Base-by-base conservation (phyloP, 2,888 invertebrate species). In the Trissolcus japonicus region DNA sequence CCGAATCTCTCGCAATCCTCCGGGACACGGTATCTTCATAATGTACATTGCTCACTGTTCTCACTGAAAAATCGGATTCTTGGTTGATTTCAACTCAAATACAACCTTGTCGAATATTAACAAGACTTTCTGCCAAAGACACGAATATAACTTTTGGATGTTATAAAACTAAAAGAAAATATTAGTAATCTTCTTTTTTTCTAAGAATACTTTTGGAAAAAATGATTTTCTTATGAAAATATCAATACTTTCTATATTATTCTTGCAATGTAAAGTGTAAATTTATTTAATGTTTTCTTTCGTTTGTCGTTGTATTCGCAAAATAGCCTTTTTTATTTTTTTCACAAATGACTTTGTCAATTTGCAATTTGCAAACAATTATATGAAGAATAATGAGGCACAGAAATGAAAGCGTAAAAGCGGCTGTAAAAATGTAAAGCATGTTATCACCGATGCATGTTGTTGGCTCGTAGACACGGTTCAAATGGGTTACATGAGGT, bases 1-100 rank as follows among this genome's bases (percentile, higher is more conserved):
- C 78, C 71, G 67, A 69, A 76, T 72, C 60, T 75, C 74, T 65
- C 41, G 48, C 68, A 41, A 61, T 68, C 65, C 72, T 67, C 68
- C 57, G 78, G 65, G 68, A 75, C 75, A 62, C 54, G 14, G 50
- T 72, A 75, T 68, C 61, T 71, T 63, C 62, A 53, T 66, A 67
- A 75, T 57, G 59, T 78, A 61, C 57, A 66, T 65, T 66, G 65
- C 67, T 63, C 63, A 50, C 21, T 41, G 29, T 55, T 29, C 29
- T 41, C 46, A 35, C 41, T 41, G 29, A 63, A 62, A 56, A 63
- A 56, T 63, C 57, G n/a, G 56, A 71, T 57, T 40, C 17, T 6
- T 3, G 16, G 6, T 3, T 55, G 59, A 35, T 69, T 61, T 61
- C 13, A 46, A 14, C 61, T 14, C 40, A 19, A 51, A 56, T 43